phyloP scores from a whole-genome alignment of 2,797 vertebrate species.

The Oreochromis grahami region DNA sequence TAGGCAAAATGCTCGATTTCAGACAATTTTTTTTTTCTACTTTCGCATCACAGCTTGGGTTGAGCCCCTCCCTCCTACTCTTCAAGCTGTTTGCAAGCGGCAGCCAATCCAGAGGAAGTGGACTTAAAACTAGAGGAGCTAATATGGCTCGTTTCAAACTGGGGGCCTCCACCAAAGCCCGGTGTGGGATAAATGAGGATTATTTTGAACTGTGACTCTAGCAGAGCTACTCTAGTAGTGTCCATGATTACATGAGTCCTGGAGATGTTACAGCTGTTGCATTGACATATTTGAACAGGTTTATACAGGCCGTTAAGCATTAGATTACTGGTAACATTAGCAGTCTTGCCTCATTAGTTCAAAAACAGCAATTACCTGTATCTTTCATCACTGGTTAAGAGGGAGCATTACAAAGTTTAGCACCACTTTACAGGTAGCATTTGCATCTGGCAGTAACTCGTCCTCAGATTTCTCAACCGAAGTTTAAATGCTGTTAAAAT shows the following conservation, averaged over 20 bases:
- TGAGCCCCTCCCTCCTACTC: neutral
- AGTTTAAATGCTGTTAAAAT: neutral
- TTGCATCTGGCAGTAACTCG: neutral
- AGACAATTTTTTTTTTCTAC: neutral
- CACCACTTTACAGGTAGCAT: neutral
- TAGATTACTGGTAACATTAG: neutral
- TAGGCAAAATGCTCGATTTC: neutral
- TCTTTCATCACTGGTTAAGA: neutral
- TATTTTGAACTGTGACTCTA: no score
- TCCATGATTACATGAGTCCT: neutral
- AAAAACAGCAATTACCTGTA: neutral
- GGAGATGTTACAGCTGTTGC: neutral
- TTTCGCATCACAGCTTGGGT: neutral
- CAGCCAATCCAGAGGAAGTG: neutral
- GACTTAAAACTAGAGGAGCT: neutral
- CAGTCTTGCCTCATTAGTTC: neutral
- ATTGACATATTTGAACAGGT: neutral
- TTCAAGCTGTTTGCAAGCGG: neutral
- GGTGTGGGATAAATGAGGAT: neutral
- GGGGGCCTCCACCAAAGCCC: neutral
- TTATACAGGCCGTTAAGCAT: neutral
- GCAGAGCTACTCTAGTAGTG: neutral
- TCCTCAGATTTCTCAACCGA: neutral
- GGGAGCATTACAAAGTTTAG: neutral
- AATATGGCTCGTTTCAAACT: neutral